Evolutionary conservation across 2,797 vertebrate species (phyloP), one percentile per base, ranked within the genome.

Genomic region (Hephaestus fuliginosus): DNA sequence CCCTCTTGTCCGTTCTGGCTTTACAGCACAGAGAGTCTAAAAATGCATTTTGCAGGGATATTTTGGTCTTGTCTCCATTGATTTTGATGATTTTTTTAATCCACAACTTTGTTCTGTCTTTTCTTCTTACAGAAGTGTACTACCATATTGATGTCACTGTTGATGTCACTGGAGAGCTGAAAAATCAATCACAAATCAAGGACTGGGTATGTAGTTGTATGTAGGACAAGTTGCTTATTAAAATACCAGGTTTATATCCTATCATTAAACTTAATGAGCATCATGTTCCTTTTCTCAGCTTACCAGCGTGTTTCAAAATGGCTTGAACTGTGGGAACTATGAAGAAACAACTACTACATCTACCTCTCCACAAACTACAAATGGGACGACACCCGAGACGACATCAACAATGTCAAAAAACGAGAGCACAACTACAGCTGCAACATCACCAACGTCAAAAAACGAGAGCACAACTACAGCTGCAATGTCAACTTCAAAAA

Each of bases 111-210:
- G 4, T 44, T 57, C 14, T 69, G 0, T 53, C 20, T 63, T 41
- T 68, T 4, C 13, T 80, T 48, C 46, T 76, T 61, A 30, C 15
- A 65, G 74, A 52, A 86, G 91, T 68, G 2, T 70, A 49, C 71
- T 95, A 95, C 83, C 87, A 83, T 82, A 43, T 95, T 58, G 20
- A 84, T 9, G 70, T 85, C 46, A 78, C 1, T 53, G 88, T 25
- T 25, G 25, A 25, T 25, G 25, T 25, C 25, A 25, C 25, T 25
- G 25, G 25, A 25, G 25, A 25, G 25, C 25, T 2, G 60, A 49
- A 5, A 0, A 4, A 83, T 55, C 75, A 88, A 56, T 52, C 80
- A 3, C 62, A 90, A 20, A 80, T 95, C 56, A 17, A 0, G 4
- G 17, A 1, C 52, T 92, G 87, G 95, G 95, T 96, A 89, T 7